Conservation (phyloP, 2,888 invertebrate species). For the Agapostemon virescens region DNA sequence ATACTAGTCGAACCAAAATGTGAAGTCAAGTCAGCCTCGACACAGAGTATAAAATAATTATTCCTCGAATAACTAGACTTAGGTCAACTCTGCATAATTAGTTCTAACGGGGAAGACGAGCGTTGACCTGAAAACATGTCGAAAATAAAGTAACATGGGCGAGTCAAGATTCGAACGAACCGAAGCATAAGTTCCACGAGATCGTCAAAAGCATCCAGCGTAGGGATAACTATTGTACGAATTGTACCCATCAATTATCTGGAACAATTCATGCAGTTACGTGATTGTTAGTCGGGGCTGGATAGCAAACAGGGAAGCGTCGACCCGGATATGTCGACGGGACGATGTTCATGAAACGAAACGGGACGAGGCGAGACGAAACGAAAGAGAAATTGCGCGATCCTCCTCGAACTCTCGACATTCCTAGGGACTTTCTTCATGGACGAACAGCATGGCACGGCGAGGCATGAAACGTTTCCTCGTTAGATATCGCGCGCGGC, state of each 20-base stretch:
- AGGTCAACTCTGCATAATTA: no score
- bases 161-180: neutral
- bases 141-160: no score
- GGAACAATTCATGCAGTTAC: neutral
- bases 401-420: slow-evolving; percentile 21
- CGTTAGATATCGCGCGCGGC: slow-evolving; percentile 50
- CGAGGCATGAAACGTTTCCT: slow-evolving; percentile 35
- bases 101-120: no score
- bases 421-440: slow-evolving; percentile 56
- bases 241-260: neutral
- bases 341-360: slow-evolving; percentile 23
- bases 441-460: slow-evolving; percentile 3
- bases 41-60: no score
- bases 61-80: no score
- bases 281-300: neutral
- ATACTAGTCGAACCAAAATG: no score
- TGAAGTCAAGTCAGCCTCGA: no score
- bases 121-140: no score
- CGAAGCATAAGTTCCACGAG: neutral
- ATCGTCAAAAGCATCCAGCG: neutral
- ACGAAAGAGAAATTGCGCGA: slow-evolving; percentile 56
- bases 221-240: neutral
- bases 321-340: slow-evolving; percentile 4
- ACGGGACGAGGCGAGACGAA: slow-evolving; percentile 22
- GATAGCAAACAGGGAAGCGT: neutral